Evolutionary conservation across 2,888 invertebrate species (phyloP), one percentile per base, ranked within the genome.

Genomic region (Sinopyrophorus schimmeli): DNA sequence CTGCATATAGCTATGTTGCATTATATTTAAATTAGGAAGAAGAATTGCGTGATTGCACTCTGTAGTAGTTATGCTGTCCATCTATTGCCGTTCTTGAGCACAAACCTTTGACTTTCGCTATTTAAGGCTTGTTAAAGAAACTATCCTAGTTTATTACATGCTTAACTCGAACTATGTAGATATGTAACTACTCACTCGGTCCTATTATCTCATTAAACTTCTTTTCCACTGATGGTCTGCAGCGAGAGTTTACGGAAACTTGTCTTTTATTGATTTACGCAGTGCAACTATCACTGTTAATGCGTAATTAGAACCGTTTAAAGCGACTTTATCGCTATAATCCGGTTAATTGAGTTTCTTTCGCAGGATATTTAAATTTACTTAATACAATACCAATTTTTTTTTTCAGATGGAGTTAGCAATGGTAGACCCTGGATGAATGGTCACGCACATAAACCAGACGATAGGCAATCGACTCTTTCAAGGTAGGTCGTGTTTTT

Each of bases 381-480:
- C n/a, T n/a, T n/a, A n/a, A n/a, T n/a, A n/a, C n/a, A n/a, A n/a
- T n/a, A n/a, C n/a, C n/a, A n/a, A n/a, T 2, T 28, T 24, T 47
- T 55, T 64, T 47, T 65, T 71, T n/a, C 69, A 76, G 76, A 49
- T 26, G 48, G 73, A 60, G 71, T 70, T 32, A 66, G 70, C 21
- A 71, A 68, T 49, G 70, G 70, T 28, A 66, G 74, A 54, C 69
- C 73, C 24, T 75, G 74, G 71, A 65, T 73, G 68, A 77, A 77
- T 59, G 76, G 76, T 10, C 75, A 75, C 60, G 70, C 72, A 31
- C 67, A 69, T 35, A 76, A 77, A 63, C 73, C 73, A n/a, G 78
- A 78, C 58, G 78, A 78, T 59, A 77, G 77, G 63, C 76, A 76
- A 55, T 77, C 78, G 3, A 77, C 77, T 10, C 63, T 78, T 32